phyloP scores from a whole-genome alignment of 1,140 invertebrate species.

The Leptonema lineaticorne region DNA sequence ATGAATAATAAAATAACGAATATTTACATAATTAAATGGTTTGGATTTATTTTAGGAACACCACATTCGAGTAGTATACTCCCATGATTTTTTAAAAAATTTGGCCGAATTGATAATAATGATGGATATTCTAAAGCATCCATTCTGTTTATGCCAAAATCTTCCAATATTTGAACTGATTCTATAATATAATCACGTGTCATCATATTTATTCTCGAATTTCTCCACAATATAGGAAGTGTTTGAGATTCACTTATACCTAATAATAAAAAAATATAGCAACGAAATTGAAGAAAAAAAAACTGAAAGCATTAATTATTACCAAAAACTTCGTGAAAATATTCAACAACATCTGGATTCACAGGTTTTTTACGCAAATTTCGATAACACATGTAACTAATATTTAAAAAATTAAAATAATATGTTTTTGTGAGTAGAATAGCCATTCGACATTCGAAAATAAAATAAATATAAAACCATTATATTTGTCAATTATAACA shows the following conservation, averaged over 20 bases:
- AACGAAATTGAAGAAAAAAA: background rate
- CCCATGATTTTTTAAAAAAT: constrained; percentile 6
- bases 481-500: too few relatives aligned
- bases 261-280: constrained; percentile 5
- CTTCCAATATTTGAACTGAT: background rate
- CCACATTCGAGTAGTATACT: constrained; percentile 21
- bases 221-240: background rate
- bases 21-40: constrained; percentile 12
- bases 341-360: constrained; percentile 11
- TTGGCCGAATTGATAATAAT: background rate
- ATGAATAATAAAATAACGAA: constrained; percentile 2
- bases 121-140: background rate
- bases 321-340: constrained; percentile 11
- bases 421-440: too few relatives aligned
- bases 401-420: too few relatives aligned
- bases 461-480: too few relatives aligned
- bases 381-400: too few relatives aligned
- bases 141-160: background rate
- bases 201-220: background rate
- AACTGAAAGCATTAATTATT: background rate
- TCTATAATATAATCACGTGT: background rate
- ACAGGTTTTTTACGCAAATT: background rate
- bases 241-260: background rate
- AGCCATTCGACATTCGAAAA: too few relatives aligned
- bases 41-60: background rate